Evolutionary conservation across 2,888 invertebrate species (phyloP).

Genomic region (Athalia rosae): DNA sequence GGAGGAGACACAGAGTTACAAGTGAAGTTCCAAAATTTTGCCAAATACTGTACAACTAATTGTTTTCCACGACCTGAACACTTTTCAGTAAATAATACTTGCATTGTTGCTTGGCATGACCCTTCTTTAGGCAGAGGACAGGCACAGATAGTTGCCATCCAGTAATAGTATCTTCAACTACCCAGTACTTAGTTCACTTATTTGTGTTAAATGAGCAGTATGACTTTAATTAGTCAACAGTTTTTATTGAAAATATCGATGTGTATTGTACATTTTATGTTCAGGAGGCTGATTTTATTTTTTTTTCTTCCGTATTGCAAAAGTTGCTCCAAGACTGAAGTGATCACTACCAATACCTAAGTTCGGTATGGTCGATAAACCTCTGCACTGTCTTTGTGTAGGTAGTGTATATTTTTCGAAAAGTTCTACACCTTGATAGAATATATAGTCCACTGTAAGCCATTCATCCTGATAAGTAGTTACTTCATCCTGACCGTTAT

Average conservation of each 20-base stretch:
- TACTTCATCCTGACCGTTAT: constrained; percentile 76
- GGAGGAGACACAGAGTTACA: constrained; percentile 84
- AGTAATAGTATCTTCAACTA: constrained; percentile 4
- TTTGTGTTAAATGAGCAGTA: not conserved
- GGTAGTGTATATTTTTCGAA: constrained; percentile 79
- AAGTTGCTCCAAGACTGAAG: constrained; percentile 84
- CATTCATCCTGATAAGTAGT: constrained; percentile 87
- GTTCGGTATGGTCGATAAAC: constrained; percentile 83
- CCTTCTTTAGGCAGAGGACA: constrained; percentile 51
- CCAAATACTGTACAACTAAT: constrained; percentile 75
- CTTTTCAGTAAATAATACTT: constrained; percentile 57
- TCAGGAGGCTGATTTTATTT: not conserved
- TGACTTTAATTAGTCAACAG: not conserved
- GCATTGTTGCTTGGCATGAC: constrained; percentile 57
- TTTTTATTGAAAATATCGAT: constrained; percentile 33
- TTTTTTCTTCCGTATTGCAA: constrained; percentile 76
- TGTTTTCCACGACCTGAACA: constrained; percentile 51
- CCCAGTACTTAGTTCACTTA: no score
- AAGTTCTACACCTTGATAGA: constrained; percentile 80
- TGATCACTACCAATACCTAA: constrained; percentile 87
- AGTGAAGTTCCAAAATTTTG: constrained; percentile 79
- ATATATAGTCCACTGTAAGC: constrained; percentile 94
- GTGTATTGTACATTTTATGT: not conserved
- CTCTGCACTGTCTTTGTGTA: constrained; percentile 77
- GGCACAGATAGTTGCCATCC: constrained; percentile 50